Evolutionary conservation across 1,140 invertebrate genomes (phyloP).

Genomic region (Chionoecetes opilio): DNA sequence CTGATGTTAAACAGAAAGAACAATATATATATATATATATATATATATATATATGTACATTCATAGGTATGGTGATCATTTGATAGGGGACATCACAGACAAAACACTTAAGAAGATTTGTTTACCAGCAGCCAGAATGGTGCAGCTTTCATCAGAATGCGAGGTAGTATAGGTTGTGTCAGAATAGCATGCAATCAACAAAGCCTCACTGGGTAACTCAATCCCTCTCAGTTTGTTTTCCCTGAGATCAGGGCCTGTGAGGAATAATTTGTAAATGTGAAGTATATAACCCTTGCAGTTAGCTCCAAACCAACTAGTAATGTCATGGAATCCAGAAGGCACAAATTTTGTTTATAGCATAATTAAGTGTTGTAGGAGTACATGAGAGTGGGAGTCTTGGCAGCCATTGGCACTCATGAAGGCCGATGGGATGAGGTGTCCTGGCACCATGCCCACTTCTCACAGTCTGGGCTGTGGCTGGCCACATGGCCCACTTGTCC

Average conservation of each 20-base stretch:
- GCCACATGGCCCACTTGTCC: conserved; percentile 2
- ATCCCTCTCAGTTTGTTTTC: not conserved
- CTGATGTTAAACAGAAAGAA: too few relatives aligned
- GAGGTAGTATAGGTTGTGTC: not conserved
- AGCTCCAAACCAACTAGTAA: not conserved
- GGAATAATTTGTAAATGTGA: not conserved
- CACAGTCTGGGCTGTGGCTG: conserved; percentile 3
- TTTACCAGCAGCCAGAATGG: not conserved
- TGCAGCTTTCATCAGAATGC: not conserved
- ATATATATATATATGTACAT: too few relatives aligned
- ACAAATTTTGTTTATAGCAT: not conserved
- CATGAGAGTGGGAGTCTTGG: not conserved
- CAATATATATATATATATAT: too few relatives aligned
- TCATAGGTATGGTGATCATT: too few relatives aligned
- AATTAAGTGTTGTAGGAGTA: not conserved
- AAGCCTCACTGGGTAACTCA: conserved; percentile 13
- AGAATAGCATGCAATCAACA: not conserved
- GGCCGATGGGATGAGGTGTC: not conserved
- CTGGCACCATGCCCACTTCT: not conserved
- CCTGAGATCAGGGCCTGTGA: not conserved
- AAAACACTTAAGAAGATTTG: not conserved
- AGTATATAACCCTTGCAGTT: not conserved
- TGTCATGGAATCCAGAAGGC: not conserved
- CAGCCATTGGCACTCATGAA: not conserved
- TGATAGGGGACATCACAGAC: not conserved